These are phyloP conservation scores for Kryptopterus vitreolus DNA, from an alignment of 2,797 vertebrate genomes.

Conservation along the genomic window DNA sequence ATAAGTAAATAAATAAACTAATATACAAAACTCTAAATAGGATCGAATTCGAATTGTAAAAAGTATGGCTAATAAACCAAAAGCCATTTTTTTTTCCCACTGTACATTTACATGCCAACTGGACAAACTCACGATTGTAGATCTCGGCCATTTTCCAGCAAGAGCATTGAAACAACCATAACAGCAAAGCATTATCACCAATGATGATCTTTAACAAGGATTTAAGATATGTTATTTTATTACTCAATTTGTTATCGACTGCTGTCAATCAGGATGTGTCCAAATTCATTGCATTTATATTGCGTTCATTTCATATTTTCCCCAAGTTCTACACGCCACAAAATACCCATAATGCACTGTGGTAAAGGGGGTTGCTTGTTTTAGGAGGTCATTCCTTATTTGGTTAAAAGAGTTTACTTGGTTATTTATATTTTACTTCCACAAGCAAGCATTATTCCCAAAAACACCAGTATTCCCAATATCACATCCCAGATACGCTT, in stretches of 20 bases:
- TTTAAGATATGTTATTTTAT: neutral
- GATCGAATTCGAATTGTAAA: too few relatives aligned
- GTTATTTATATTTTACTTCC: too few relatives aligned
- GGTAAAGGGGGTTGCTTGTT: too few relatives aligned
- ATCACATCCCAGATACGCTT: too few relatives aligned
- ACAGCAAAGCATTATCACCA: neutral
- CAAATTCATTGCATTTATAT: neutral
- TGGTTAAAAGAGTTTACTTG: too few relatives aligned
- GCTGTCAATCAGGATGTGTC: neutral
- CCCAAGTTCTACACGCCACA: neutral
- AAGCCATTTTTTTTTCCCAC: neutral
- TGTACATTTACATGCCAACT: neutral
- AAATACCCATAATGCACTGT: too few relatives aligned
- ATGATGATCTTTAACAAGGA: neutral
- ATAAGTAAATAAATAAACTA: too few relatives aligned
- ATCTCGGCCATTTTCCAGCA: neutral
- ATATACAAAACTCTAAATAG: too few relatives aligned
- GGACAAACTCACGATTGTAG: neutral
- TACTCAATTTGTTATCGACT: neutral
- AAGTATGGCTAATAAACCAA: neutral
- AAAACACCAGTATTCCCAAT: too few relatives aligned
- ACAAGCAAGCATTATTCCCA: too few relatives aligned
- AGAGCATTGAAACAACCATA: neutral
- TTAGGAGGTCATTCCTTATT: too few relatives aligned
- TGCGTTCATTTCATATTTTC: neutral